Evolutionary conservation across 2,113 vertebrate genomes (phyloP), one percentile per base, ranked within the genome.

Genomic region (Notarius quadriscutis): DNA sequence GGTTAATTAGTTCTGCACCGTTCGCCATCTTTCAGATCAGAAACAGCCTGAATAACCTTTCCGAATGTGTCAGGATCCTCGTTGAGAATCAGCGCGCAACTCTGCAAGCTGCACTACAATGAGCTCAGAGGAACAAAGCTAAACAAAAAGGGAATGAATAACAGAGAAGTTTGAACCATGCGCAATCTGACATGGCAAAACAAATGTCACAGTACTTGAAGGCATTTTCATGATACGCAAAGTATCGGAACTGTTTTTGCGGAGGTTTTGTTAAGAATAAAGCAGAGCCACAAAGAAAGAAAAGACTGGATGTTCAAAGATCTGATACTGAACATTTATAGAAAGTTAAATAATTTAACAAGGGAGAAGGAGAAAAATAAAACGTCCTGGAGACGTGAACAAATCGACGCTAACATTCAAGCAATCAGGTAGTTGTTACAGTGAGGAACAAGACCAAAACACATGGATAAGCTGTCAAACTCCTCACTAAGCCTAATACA

Each of bases 1-100:
- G 57, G 79, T 72, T 83, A 84, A 78, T 89, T 89, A 84, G 72
- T 84, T 87, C 74, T 87, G 85, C 88, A 72, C 34, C 11, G 57
- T 62, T 41, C 57, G 20, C 18, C 58, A 62, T 81, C 57, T 60
- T 18, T 48, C 5, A 25, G 55, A 80, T 55, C 17, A 77, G 69
- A 63, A 86, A 27, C 62, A 17, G 25, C 41, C 22, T 62, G 79
- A 81, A 62, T 62, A 41, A 81, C 57, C 79, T 41, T 41, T 62
- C 30, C 3, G 1, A 83, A 83, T 48, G 41, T 6, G 25, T 34
- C 58, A 15, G 57, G 57, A 50, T 82, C 62, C 81, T 53, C 10
- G 25, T 1, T 83, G 62, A 67, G 41, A 67, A 67, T 51, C 60
- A 51, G 62, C 20, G 22, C 41, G 67, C 0, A 50, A 83, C 63